Base-by-base conservation (phyloP, 2,888 invertebrate genomes). In the Agelastica alni region DNA sequence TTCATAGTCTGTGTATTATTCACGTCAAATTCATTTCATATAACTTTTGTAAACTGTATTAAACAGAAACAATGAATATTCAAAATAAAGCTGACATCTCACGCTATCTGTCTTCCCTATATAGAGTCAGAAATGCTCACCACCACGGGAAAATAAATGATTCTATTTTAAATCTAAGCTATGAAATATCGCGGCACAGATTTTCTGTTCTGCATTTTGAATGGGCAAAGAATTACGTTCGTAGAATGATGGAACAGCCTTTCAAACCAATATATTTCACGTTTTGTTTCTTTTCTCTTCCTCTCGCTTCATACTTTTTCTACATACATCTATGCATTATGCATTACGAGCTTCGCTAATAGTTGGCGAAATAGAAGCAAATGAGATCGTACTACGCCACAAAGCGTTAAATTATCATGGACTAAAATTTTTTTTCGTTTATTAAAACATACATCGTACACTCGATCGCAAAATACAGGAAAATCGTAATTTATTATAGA, bases 151-250 rank as follows among this genome's bases (percentile, higher is more conserved):
- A 51, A 48, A 56, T 56, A 52, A 56, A 56, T 56, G 56, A 48
- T 48, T 48, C 48, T 45, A 44, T 52, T 56, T 47, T 48, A 48
- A 56, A 56, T 52, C 56, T 42, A 10, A 30, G 48, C 47, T 52
- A 45, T 56, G 56, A 56, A 56, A 56, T 56, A 56, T 56, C 32
- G 36, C 34, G 12, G 41, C 48, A 39, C 52, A 46, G 56, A 56
- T 47, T 52, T 56, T 48, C 52, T 52, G 22, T 56, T 52, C 47
- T 42, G 48, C 56, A 44, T 56, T 42, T 28, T 44, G 48, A 56
- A 56, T 44, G 45, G 41, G 41, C 16, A 41, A 49, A 26, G 32
- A 42, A 49, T 41, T 30, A 41, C 26, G 30, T 31, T 45, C 12
- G 14, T 22, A 26, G 22, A 34, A 45, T 45, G 34, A 34, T 22